These are phyloP conservation scores for Amblyornis subalaris DNA, from an alignment of 2,113 vertebrate species.

Conservation along the genomic window DNA sequence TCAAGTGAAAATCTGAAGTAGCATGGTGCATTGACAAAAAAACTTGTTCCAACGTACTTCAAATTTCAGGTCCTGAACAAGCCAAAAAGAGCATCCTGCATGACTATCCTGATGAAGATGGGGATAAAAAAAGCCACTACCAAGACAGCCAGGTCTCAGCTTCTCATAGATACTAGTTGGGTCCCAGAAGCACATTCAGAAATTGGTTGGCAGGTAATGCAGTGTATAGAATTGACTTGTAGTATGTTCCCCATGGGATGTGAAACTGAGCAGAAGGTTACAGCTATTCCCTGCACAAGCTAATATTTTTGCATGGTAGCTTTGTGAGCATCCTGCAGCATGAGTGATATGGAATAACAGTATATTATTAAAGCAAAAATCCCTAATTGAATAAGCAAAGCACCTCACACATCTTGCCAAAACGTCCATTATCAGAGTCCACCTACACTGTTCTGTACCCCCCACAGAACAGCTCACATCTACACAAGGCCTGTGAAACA, in stretches of 20 bases:
- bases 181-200: not conserved
- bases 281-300: not conserved
- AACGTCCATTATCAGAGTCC: not conserved
- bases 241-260: not conserved
- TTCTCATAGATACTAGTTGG: not conserved
- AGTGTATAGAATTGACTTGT: not conserved
- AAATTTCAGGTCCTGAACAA: not conserved
- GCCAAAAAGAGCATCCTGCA: not conserved
- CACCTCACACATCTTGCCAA: not conserved
- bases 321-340: not conserved
- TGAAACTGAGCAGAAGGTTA: not conserved
- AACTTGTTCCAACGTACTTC: not conserved
- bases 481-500: not conserved
- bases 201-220: not conserved
- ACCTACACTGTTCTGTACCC: not conserved
- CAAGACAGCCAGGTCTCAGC: not conserved
- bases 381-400: not conserved
- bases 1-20: not conserved
- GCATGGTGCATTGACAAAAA: not conserved
- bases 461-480: not conserved
- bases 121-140: not conserved
- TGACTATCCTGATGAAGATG: not conserved
- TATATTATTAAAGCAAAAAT: not conserved
- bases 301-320: not conserved
- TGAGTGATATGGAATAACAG: not conserved